Conservation (phyloP, 2,888 invertebrate genomes). For the Anoplius nigerrimus region DNA sequence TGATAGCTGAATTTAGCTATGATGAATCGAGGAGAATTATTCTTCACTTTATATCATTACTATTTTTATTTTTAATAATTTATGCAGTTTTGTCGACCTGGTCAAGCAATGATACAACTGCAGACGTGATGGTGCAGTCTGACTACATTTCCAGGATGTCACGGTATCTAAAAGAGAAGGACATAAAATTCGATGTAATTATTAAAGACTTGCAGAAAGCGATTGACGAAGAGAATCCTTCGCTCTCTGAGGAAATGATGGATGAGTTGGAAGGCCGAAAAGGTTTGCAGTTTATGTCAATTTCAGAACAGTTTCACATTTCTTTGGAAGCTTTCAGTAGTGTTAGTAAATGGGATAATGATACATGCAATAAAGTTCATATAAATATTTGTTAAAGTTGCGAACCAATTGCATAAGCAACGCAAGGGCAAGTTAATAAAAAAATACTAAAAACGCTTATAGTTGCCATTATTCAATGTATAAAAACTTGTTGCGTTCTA, state of each 20-base stretch:
- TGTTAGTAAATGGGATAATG: too few relatives aligned
- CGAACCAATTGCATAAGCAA: background rate
- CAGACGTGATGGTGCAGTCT: constrained; percentile 85
- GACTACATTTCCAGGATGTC: constrained; percentile 81
- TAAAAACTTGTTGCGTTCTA: too few relatives aligned
- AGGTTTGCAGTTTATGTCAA: constrained; percentile 57
- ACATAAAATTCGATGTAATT: constrained; percentile 82
- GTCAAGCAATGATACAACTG: constrained; percentile 80
- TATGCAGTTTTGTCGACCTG: constrained; percentile 77
- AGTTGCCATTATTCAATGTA: too few relatives aligned
- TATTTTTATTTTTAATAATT: constrained; percentile 9
- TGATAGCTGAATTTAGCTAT: too few relatives aligned
- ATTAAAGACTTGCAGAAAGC: constrained; percentile 87
- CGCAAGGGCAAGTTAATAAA: too few relatives aligned
- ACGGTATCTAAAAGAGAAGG: constrained; percentile 79
- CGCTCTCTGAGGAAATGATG: constrained; percentile 77
- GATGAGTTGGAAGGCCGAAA: constrained; percentile 83
- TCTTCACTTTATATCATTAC: background rate
- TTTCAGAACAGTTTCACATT: too few relatives aligned
- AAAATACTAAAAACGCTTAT: too few relatives aligned
- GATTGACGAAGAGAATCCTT: constrained; percentile 87
- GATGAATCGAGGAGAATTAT: background rate
- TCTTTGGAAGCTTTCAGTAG: background rate
- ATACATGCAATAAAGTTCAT: background rate
- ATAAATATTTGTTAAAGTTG: background rate